Evolutionary conservation across 2,113 vertebrate genomes (phyloP), one percentile per base, ranked within the genome.

Genomic region (Carollia perspicillata): DNA sequence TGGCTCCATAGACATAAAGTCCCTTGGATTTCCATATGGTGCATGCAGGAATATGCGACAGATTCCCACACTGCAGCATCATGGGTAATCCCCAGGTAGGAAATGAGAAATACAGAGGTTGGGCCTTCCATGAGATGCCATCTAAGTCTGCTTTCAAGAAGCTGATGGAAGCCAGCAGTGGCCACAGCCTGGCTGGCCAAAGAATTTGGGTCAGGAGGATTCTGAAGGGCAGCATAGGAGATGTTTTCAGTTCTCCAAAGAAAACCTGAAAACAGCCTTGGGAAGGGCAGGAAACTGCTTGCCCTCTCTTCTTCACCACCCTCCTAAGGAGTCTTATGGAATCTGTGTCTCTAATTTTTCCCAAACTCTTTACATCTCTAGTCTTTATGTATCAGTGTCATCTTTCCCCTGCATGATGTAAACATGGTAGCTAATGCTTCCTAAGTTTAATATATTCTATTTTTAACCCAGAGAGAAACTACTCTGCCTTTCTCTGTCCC

Each of bases 401-500:
- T 44, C 77, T 75, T 65, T 60, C 14, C 86, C 6, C 58, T 69
- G 53, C 26, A n/a, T 42, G 37, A 35, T 7, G 13, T 71, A 81
- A 89, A 53, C 22, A 10, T 68, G 51, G 33, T 26, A 13, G 28
- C n/a, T 3, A 35, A 37, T 3, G 3, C 18, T 51, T 89, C 6
- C 13, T 37, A 63, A n/a, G 8, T 80, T 79, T 77, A 33, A 18
- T n/a, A 44, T 51, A n/a, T 49, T 68, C 55, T 16, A 22, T 44
- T 0, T 74, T 92, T 86, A 95, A 37, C 37, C n/a, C 12, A 85
- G 47, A 93, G 26, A 78, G n/a, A 72, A 94, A 90, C 7, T 79
- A 35, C 3, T 22, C n/a, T 72, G 30, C 17, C 11, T 74, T 16
- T 84, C 26, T 80, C 6, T 81, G 63, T 55, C 30, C 42, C 42